Conservation (phyloP, 2,888 invertebrate species). For the Dioctria rufipes region DNA sequence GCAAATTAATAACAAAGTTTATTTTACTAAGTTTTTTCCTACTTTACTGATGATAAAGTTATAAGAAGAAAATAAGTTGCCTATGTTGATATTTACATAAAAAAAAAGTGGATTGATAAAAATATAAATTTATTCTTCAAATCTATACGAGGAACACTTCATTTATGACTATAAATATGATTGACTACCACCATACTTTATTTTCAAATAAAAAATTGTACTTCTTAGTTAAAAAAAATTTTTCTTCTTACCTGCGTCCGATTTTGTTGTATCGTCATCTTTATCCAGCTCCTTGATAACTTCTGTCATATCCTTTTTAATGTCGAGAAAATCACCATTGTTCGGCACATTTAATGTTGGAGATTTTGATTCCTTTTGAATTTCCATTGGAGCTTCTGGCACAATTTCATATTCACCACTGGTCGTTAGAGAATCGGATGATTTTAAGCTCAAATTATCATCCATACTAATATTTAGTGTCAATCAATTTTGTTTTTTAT, state of each 20-base stretch:
- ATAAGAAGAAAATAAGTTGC: no score
- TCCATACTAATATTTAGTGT: constrained; percentile 71
- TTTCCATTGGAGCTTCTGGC: constrained; percentile 71
- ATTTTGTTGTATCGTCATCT: constrained; percentile 20
- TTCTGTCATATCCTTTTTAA: constrained; percentile 76
- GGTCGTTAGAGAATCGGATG: constrained; percentile 78
- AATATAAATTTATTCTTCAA: no score
- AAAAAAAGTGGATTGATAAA: no score
- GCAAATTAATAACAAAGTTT: no score
- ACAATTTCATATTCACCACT: constrained; percentile 82
- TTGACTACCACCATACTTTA: constrained; percentile 35
- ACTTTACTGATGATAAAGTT: no score
- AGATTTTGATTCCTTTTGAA: constrained; percentile 66
- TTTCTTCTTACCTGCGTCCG: constrained; percentile 12
- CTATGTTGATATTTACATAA: no score
- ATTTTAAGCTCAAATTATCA: constrained; percentile 78
- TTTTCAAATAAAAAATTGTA: not conserved
- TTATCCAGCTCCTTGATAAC: constrained; percentile 70
- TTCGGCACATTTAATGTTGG: constrained; percentile 77
- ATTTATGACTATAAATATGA: not conserved
- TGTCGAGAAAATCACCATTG: constrained; percentile 77
- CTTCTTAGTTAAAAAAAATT: not conserved
- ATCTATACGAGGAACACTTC: no score
- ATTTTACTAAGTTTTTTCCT: no score
- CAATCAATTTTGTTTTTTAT: not conserved